Conservation (phyloP, 1,140 invertebrate genomes). For the Hyles euphorbiae region DNA sequence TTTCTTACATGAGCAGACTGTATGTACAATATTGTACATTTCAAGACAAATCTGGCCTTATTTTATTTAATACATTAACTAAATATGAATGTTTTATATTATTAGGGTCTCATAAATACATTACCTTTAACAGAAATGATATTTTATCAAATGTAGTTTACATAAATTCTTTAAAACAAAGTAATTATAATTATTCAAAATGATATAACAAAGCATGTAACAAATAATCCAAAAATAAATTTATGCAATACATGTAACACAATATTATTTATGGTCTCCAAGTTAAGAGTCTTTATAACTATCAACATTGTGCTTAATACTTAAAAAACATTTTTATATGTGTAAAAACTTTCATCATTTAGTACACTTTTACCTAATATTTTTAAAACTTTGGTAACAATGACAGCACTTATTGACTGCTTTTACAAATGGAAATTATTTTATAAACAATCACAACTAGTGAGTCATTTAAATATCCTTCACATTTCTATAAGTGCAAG, state of each 20-base stretch:
- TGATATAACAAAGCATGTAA: slow-evolving; percentile 10
- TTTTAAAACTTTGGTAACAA: slow-evolving; percentile 43
- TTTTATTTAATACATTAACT: too few species aligned
- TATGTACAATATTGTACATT: too few species aligned
- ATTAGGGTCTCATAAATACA: too few species aligned
- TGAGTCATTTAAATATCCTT: slow-evolving; percentile 16
- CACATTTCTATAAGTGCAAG: slow-evolving; percentile 23
- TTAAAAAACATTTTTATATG: slow-evolving; percentile 15
- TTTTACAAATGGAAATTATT: slow-evolving; percentile 9
- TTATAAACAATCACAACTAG: slow-evolving; percentile 16
- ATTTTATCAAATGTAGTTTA: too few species aligned
- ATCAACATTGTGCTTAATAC: slow-evolving; percentile 15
- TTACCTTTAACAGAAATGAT: too few species aligned
- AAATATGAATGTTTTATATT: too few species aligned
- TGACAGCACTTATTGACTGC: slow-evolving; percentile 8
- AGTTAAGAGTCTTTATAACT: slow-evolving; percentile 6
- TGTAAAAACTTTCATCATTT: slow-evolving; percentile 11
- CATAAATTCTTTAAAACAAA: too few species aligned
- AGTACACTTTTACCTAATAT: slow-evolving; percentile 13
- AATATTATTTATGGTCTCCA: slow-evolving; percentile 1
- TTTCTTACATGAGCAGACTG: too few species aligned
- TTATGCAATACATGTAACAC: slow-evolving; percentile 12
- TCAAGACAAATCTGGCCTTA: too few species aligned
- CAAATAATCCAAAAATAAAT: slow-evolving; percentile 13
- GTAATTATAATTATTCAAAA: slow-evolving; percentile 5